Base-by-base conservation (phyloP, 1,140 invertebrate species). In the Notospermus geniculatus region DNA sequence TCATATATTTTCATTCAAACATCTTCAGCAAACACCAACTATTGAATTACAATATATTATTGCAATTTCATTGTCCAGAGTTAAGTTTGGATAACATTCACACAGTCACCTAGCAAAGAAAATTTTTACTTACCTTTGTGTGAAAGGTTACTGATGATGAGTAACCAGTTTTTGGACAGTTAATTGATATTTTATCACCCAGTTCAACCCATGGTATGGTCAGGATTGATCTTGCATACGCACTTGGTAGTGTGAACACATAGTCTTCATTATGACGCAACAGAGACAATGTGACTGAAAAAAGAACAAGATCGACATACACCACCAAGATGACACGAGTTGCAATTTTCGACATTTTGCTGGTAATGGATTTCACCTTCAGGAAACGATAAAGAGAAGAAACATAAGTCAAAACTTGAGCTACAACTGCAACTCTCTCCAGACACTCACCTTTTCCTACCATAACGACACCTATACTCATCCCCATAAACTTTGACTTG, bases 141-240 rank as follows among this genome's bases (percentile, higher is more conserved):
- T 94, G 84, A 82, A 98, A 98, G 79, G 96, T 92, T 19, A 98
- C 85, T 68, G 88, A 88, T 23, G 93, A 91, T 72, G 87, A 85
- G 76, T 93, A 95, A 45, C 92, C 93, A 2, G 92, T 95, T 78
- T 97, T 91, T 22, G 87, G 85, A 79, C 93, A 98, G 54, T 86
- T 89, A 63, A 98, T 93, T 22, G 85, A 87, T 1, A 95, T 90
- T 2, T 87, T 88, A 53, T 95, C 95, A 46, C 95, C 95, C 13
- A 98, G 83, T 82, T 98, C 95, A 73, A 97, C 93, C 95, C 95
- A 98, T 1, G 95, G 95, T 50, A 95, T 88, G 30, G 93, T 95
- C 66, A 97, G 82, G 70, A 98, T 97, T 28, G 94, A 97, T 76
- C 90, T 85, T 65, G 92, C 95, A 80, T 97, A 98, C 67, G 93